A percentile compares a stretch with the other conserved stretches of the same genome.
Conservation (phyloP, 2,888 invertebrate species). For the Sesia apiformis region DNA sequence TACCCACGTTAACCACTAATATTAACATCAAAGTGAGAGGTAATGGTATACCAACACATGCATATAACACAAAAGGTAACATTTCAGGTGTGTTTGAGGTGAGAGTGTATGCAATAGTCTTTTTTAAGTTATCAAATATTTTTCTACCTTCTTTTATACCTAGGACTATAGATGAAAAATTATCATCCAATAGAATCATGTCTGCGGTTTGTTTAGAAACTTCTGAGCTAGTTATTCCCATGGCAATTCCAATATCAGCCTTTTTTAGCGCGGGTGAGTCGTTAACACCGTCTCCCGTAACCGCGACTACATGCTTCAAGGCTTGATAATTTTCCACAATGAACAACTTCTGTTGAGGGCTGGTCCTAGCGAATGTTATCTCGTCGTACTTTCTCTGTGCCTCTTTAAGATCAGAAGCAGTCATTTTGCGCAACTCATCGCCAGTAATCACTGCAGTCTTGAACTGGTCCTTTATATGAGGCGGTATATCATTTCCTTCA, state of each 20-base stretch:
- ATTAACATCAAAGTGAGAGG: conserved; percentile 77
- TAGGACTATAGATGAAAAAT: conserved; percentile 90
- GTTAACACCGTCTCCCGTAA: conserved; percentile 92
- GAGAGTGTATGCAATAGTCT: conserved; percentile 88
- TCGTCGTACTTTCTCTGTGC: conserved; percentile 77
- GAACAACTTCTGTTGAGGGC: conserved; percentile 79
- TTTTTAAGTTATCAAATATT: conserved; percentile 90
- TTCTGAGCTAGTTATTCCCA: conserved; percentile 86
- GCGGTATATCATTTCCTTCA: conserved; percentile 64
- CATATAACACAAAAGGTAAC: conserved; percentile 85
- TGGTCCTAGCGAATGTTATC: conserved; percentile 83
- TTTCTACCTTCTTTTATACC: conserved; percentile 88
- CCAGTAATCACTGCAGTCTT: conserved; percentile 57
- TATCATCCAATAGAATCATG: conserved; percentile 92
- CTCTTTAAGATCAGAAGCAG: conserved; percentile 66
- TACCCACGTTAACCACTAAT: conserved; percentile 85
- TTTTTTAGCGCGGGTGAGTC: conserved; percentile 91
- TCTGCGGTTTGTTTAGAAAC: conserved; percentile 92
- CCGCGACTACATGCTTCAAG: conserved; percentile 86
- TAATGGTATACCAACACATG: conserved; percentile 82
- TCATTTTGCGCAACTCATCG: conserved; percentile 75
- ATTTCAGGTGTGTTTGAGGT: conserved; percentile 91
- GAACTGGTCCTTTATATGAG: conserved; percentile 54
- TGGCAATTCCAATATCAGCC: conserved; percentile 88
- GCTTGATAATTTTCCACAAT: conserved; percentile 88